phyloP scores from a whole-genome alignment of 2,797 vertebrate genomes.

The Brachyrhaphis roseni region DNA sequence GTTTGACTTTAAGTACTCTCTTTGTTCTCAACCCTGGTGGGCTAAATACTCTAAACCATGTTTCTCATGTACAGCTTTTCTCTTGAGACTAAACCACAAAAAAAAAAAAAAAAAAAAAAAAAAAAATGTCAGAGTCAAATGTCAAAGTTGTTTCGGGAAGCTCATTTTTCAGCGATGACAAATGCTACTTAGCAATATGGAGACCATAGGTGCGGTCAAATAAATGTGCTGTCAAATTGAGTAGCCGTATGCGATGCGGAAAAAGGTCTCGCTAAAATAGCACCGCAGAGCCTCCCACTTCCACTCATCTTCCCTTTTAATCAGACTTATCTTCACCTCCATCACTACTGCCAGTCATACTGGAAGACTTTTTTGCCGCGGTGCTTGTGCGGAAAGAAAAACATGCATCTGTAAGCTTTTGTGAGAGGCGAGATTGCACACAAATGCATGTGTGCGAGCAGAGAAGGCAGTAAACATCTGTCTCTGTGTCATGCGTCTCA shows the following conservation, averaged over 20 bases:
- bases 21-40: background rate
- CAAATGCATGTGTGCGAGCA: constrained; percentile 30
- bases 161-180: background rate
- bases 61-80: background rate
- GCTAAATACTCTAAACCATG: background rate
- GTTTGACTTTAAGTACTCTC: background rate
- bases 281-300: constrained; percentile 32
- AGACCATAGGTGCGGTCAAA: constrained; percentile 53
- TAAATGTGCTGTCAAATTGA: constrained; percentile 69
- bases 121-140: background rate
- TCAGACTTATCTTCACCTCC: constrained; percentile 72
- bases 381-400: constrained; percentile 14
- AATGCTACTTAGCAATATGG: constrained; percentile 48
- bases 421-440: constrained; percentile 21
- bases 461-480: constrained; percentile 73
- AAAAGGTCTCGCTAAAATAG: constrained; percentile 37
- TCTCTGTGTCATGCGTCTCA: constrained; percentile 49
- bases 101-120: background rate
- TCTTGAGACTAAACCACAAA: background rate
- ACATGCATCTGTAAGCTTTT: constrained; percentile 28
- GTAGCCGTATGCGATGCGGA: constrained; percentile 41
- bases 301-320: constrained; percentile 67
- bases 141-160: background rate
- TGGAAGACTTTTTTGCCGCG: constrained; percentile 42
- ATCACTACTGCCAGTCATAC: constrained; percentile 65